Evolutionary conservation across 2,113 vertebrate species (phyloP), one percentile per base, ranked within the genome.

Genomic region (Terrapene triunguis): DNA sequence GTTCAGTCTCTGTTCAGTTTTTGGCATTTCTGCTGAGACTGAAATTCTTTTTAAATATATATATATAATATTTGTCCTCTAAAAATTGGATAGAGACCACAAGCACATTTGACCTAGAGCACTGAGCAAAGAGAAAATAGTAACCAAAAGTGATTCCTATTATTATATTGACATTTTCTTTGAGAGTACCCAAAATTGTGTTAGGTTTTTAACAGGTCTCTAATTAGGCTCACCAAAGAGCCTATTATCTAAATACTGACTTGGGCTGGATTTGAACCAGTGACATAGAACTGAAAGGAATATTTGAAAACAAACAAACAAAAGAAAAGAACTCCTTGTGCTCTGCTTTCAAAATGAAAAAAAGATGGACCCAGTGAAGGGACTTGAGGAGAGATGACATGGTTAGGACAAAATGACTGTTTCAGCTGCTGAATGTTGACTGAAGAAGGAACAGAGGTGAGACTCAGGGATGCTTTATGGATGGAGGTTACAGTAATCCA

Each of bases 181-280:
- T 25, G 9, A 80, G 1, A 0, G 81, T 17, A 6, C 14, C 76
- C 25, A 82, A 59, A 94, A 80, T 7, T 78, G 42, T 47, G 25
- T 16, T 78, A 78, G 24, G 74, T 78, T 44, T 25, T 78, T 78
- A 78, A 78, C 25, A 47, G 32, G n/a, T 25, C 42, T 78, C 25
- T 47, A 78, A 78, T 78, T 47, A 38, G 65, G n/a, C n/a, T 72
- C 65, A 55, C 32, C 32, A 16, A 62, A 85, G 76, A 92, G 59
- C 90, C 12, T 8, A 85, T 42, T 48, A 80, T 5, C 5, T n/a
- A 11, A n/a, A 0, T 10, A 72, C 0, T 1, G 80, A 54, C 0
- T 2, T 53, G 81, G 57, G 55, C 32, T 8, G 19, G 38, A 65
- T 82, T 87, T 85, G 4, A 84, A 9, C 69, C 38, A 79, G 16